Evolutionary conservation across 2,113 vertebrate genomes (phyloP).

Genomic region (Plecturocebus donacophilus): DNA sequence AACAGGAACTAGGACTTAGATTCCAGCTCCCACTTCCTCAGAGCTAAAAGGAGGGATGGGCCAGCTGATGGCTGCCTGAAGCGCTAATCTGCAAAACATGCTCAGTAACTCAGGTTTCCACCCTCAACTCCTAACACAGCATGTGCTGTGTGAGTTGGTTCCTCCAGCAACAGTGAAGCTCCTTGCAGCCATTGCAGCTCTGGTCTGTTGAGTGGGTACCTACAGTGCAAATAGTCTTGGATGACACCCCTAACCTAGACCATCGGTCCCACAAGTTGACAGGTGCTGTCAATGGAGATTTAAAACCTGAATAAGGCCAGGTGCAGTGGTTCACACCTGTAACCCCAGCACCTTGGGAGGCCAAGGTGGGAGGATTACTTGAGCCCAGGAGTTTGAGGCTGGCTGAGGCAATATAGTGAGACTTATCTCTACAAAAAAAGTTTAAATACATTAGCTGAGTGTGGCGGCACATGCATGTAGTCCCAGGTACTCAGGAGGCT

Average conservation of each 20-base stretch:
- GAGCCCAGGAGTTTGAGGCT: too few species aligned
- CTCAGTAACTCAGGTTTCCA: neutral
- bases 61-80: neutral
- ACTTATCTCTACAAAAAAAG: too few species aligned
- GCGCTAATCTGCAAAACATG: neutral
- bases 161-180: neutral
- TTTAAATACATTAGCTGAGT: too few species aligned
- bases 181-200: neutral
- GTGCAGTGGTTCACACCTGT: too few species aligned
- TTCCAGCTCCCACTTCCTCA: neutral
- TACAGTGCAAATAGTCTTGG: too few species aligned
- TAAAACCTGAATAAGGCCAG: neutral
- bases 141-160: neutral
- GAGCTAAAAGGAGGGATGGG: neutral
- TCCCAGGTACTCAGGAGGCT: too few species aligned
- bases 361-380: too few species aligned
- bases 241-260: neutral
- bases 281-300: neutral
- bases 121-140: neutral
- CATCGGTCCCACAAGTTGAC: neutral
- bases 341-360: too few species aligned
- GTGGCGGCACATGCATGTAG: too few species aligned
- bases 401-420: too few species aligned
- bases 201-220: neutral
- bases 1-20: neutral